Evolutionary conservation across 2,797 vertebrate genomes (phyloP).

Genomic region (Psittacula echo): DNA sequence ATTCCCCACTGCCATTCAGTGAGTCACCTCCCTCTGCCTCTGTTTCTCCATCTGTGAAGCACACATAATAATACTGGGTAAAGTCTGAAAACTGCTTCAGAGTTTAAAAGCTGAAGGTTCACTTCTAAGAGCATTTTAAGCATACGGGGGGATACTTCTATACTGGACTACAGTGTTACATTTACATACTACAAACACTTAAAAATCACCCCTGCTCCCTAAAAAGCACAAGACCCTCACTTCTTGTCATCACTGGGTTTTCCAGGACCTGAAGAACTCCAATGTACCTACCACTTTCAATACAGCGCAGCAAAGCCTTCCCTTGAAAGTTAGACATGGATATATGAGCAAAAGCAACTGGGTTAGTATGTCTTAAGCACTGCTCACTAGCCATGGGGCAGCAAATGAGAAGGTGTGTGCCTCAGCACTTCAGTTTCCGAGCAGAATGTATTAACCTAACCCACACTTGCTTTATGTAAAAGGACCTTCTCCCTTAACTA

Average conservation of each 20-base stretch:
- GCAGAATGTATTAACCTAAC: neutral
- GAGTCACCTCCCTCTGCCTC: neutral
- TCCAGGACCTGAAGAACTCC: neutral
- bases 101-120: neutral
- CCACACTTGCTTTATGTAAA: neutral
- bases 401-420: neutral
- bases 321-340: neutral
- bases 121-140: neutral
- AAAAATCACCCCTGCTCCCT: neutral
- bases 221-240: neutral
- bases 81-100: neutral
- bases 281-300: neutral
- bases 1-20: neutral
- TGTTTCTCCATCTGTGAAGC: neutral
- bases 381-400: neutral
- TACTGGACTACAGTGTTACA: neutral
- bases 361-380: neutral
- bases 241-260: neutral
- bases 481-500: neutral
- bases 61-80: neutral
- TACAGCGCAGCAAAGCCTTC: neutral
- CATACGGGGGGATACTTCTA: neutral
- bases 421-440: neutral
- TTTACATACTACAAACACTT: neutral
- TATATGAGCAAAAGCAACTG: neutral